Evolutionary conservation across 2,113 vertebrate species (phyloP).

Genomic region (Nymphicus hollandicus): DNA sequence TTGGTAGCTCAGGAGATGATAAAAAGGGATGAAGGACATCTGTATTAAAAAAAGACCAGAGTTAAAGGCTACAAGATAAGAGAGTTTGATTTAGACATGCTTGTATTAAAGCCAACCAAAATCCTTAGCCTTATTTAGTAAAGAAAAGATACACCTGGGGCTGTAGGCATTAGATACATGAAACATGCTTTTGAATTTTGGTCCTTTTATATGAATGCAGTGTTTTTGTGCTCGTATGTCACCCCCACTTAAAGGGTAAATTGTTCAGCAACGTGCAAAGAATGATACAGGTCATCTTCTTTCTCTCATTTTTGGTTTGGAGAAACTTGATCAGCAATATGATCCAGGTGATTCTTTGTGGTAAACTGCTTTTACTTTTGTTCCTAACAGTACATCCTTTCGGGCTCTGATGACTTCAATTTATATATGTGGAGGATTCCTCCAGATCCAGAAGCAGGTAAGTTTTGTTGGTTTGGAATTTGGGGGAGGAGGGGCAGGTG

Average conservation of each 20-base stretch:
- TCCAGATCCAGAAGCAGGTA: conserved; percentile 93
- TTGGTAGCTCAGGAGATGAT: not conserved
- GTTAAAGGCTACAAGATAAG: not conserved
- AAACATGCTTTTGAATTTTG: not conserved
- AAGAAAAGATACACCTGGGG: not conserved
- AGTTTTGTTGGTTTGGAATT: not conserved
- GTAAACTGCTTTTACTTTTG: conserved; percentile 47
- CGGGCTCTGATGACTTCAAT: conserved; percentile 98
- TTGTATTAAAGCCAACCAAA: not conserved
- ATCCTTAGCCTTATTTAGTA: not conserved
- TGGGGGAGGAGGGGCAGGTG: not conserved
- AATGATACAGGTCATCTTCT: not conserved
- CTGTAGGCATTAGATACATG: not conserved
- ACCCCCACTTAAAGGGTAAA: not conserved
- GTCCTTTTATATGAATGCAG: not conserved
- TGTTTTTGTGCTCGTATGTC: not conserved
- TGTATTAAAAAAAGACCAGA: not conserved
- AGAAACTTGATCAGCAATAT: not conserved
- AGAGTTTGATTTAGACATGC: not conserved
- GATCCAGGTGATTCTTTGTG: not conserved
- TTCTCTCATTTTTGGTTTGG: not conserved
- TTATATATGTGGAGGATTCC: conserved; percentile 99
- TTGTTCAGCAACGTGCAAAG: not conserved
- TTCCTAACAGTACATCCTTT: conserved; percentile 91
- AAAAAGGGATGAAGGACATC: not conserved